Evolutionary conservation across 2,797 vertebrate species (phyloP).

Genomic region (Xenopus petersii): DNA sequence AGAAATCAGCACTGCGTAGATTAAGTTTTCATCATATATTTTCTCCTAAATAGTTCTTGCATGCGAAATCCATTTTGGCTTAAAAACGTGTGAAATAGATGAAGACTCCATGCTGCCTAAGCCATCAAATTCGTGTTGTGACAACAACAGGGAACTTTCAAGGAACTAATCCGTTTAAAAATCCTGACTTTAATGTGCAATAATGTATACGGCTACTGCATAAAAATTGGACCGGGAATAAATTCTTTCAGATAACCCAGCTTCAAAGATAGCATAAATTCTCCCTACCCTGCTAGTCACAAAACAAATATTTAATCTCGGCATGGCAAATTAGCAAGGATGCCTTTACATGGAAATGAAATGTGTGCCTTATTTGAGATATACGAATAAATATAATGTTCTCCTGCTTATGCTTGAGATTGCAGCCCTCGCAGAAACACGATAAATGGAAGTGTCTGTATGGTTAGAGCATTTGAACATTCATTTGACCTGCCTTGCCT

Average conservation of each 20-base stretch:
- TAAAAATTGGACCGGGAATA: constrained; percentile 33
- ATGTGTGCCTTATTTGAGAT: constrained; percentile 12
- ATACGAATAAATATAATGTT: constrained; percentile 5
- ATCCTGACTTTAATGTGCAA: constrained; percentile 47
- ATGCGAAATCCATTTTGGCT: constrained; percentile 43
- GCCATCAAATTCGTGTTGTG: constrained; percentile 48
- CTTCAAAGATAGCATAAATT: constrained; percentile 44
- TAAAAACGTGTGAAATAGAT: constrained; percentile 47
- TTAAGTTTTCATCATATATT: constrained; percentile 43
- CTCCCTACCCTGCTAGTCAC: constrained; percentile 32
- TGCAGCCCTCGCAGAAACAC: no score
- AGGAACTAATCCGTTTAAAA: constrained; percentile 45
- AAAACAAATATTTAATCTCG: constrained; percentile 38
- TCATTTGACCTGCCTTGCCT: no score
- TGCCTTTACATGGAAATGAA: constrained; percentile 3
- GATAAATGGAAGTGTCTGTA: no score
- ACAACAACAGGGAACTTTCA: constrained; percentile 44
- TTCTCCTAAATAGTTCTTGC: constrained; percentile 40
- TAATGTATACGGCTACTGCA: constrained; percentile 37
- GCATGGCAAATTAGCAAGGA: constrained; percentile 11
- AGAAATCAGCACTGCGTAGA: constrained; percentile 1
- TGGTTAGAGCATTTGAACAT: no score
- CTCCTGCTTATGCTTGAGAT: no score
- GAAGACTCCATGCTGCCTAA: constrained; percentile 44
- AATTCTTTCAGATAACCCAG: constrained; percentile 40